phyloP scores from a whole-genome alignment of 2,113 vertebrate species.

The Scophthalmus maximus region DNA sequence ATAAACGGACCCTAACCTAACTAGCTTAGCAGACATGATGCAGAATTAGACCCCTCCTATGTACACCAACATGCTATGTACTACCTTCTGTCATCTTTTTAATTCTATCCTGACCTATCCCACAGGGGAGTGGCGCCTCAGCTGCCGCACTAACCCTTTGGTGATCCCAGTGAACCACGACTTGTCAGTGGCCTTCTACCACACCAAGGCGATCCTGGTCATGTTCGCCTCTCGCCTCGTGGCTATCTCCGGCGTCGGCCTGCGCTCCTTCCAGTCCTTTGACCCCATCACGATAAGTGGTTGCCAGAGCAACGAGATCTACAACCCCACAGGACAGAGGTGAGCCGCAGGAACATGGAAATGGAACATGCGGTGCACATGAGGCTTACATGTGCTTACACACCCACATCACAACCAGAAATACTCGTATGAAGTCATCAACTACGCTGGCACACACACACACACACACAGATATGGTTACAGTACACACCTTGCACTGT shows the following conservation, averaged over 20 bases:
- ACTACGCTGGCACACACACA: too few species aligned
- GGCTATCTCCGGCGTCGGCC: slow-evolving; percentile 96
- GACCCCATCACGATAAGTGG: slow-evolving; percentile 98
- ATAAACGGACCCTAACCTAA: not conserved
- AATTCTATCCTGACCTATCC: not conserved
- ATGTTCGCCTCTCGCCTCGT: slow-evolving; percentile 91
- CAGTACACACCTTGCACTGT: too few species aligned
- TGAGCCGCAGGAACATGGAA: slow-evolving; percentile 76
- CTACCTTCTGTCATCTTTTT: not conserved
- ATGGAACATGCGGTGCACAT: not conserved
- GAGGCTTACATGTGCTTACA: not conserved
- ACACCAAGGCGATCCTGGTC: slow-evolving; percentile 93
- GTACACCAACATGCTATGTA: slow-evolving; percentile 1
- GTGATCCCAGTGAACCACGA: slow-evolving; percentile 98
- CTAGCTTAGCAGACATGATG: not conserved
- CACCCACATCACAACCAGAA: not conserved
- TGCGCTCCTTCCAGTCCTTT: slow-evolving; percentile 98
- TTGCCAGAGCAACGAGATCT: slow-evolving; percentile 98
- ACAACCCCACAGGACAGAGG: slow-evolving; percentile 96
- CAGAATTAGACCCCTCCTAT: not conserved
- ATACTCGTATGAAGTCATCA: not conserved
- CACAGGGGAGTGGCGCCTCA: slow-evolving; percentile 93
- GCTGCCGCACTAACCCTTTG: slow-evolving; percentile 97
- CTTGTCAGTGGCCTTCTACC: slow-evolving; percentile 97
- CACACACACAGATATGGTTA: too few species aligned